phyloP scores from a whole-genome alignment of 2,888 invertebrate species.

The Euzophera pinguis region DNA sequence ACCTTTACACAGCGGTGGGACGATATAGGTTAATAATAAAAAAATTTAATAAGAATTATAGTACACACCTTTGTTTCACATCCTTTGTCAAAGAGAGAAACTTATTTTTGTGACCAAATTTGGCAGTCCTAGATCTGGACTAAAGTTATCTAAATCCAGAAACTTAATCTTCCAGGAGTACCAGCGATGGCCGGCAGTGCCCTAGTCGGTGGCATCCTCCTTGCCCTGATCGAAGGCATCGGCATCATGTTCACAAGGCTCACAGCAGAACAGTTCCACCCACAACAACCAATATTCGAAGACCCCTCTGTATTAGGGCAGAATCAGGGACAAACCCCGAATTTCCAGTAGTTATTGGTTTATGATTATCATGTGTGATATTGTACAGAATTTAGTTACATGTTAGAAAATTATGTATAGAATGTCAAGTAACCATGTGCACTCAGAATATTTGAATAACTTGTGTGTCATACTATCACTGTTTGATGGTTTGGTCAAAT shows the following conservation, averaged over 20 bases:
- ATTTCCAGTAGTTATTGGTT: constrained; percentile 48
- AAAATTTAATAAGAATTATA: too few species aligned
- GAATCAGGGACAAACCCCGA: constrained; percentile 50
- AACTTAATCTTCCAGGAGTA: constrained; percentile 63
- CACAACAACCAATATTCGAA: constrained; percentile 87
- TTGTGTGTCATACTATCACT: too few species aligned
- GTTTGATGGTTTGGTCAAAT: too few species aligned
- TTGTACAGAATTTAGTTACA: constrained; percentile 10
- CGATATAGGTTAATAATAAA: too few species aligned
- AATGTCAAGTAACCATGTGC: background rate
- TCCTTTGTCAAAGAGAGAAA: background rate
- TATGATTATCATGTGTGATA: background rate
- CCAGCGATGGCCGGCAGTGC: constrained; percentile 97
- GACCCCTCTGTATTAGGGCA: constrained; percentile 88
- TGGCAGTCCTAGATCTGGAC: too few species aligned
- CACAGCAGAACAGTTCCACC: constrained; percentile 95
- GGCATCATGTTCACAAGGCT: constrained; percentile 96
- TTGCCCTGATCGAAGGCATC: constrained; percentile 98
- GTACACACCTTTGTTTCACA: too few species aligned
- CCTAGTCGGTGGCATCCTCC: constrained; percentile 94
- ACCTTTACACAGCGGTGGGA: too few species aligned
- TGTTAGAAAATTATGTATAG: background rate
- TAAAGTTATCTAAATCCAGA: background rate
- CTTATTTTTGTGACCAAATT: too few species aligned
- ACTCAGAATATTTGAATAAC: background rate